phyloP scores from a whole-genome alignment of 2,888 invertebrate genomes.

The Andrena chrysosceles region DNA sequence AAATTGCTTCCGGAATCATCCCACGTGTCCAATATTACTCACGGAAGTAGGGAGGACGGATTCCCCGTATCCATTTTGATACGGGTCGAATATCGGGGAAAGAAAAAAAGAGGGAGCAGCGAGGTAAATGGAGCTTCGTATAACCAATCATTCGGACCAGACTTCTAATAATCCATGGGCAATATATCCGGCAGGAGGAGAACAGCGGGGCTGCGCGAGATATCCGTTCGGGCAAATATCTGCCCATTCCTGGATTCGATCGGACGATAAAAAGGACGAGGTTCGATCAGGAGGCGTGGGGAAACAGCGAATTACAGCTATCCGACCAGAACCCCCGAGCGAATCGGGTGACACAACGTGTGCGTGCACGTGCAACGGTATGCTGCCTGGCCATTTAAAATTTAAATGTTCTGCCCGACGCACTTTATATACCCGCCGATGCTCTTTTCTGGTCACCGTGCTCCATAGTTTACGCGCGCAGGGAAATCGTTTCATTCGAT shows the following conservation, averaged over 20 bases:
- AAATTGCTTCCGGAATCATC: slow-evolving; percentile 38
- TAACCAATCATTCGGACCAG: slow-evolving; percentile 64
- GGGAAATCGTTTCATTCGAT: slow-evolving; percentile 28
- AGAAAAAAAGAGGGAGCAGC: slow-evolving; percentile 28
- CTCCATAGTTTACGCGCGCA: slow-evolving; percentile 12
- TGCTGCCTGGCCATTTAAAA: slow-evolving; percentile 77
- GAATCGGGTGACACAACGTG: slow-evolving; percentile 47
- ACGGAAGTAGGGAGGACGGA: not conserved
- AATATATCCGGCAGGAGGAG: slow-evolving; percentile 46
- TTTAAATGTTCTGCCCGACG: slow-evolving; percentile 77
- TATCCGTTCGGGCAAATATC: slow-evolving; percentile 65
- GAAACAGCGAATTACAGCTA: slow-evolving; percentile 77
- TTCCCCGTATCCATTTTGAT: slow-evolving; percentile 39
- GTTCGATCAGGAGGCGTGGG: slow-evolving; percentile 55
- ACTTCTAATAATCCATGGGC: slow-evolving; percentile 68
- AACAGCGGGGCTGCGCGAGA: slow-evolving; percentile 57
- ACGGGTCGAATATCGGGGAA: slow-evolving; percentile 35
- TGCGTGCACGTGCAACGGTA: slow-evolving; percentile 75
- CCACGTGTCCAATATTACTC: slow-evolving; percentile 31
- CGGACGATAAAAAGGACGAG: slow-evolving; percentile 68
- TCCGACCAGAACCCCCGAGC: slow-evolving; percentile 67
- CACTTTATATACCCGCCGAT: slow-evolving; percentile 72
- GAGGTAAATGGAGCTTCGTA: slow-evolving; percentile 61
- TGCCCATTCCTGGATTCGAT: slow-evolving; percentile 62
- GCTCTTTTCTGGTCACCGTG: slow-evolving; percentile 42